phyloP scores from a whole-genome alignment of 2,113 vertebrate species.

The Hylia prasina region DNA sequence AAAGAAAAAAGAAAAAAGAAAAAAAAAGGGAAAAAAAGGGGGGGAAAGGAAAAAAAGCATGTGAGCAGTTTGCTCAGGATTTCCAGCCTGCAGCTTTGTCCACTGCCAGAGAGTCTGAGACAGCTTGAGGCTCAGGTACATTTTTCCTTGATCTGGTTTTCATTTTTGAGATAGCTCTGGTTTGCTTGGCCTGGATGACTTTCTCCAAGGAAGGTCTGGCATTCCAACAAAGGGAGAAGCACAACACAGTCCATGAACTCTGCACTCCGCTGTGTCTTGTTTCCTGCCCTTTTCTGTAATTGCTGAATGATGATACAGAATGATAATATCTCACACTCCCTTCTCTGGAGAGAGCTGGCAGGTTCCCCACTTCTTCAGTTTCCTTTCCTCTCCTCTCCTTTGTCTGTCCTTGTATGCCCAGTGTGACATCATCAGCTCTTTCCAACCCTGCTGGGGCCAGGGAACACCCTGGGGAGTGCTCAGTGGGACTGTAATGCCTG shows the following conservation, averaged over 20 bases:
- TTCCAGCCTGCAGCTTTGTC: background rate
- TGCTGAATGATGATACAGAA: background rate
- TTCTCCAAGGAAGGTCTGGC: background rate
- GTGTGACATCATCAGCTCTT: background rate
- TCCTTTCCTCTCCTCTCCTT: background rate
- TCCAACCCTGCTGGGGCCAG: background rate
- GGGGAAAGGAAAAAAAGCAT: too few relatives aligned
- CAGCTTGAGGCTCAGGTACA: background rate
- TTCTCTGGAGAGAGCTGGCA: conserved; percentile 28
- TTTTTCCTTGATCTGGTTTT: background rate
- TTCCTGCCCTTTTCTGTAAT: background rate
- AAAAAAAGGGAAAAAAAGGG: too few relatives aligned
- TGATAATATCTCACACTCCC: background rate
- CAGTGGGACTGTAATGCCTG: rapidly evolving
- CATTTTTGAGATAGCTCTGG: background rate
- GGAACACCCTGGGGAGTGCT: background rate
- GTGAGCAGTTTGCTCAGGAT: background rate
- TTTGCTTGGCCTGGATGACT: background rate
- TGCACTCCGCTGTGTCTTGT: rapidly evolving
- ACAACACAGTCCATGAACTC: background rate
- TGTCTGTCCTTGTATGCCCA: background rate
- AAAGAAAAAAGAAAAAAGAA: background rate
- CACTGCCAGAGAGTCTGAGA: background rate
- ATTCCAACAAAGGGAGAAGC: background rate
- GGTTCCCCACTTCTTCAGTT: conserved; percentile 3